These are phyloP conservation scores for Cryptoblepharus egeriae DNA, from an alignment of 2,797 vertebrate species.

Conservation along the genomic window DNA sequence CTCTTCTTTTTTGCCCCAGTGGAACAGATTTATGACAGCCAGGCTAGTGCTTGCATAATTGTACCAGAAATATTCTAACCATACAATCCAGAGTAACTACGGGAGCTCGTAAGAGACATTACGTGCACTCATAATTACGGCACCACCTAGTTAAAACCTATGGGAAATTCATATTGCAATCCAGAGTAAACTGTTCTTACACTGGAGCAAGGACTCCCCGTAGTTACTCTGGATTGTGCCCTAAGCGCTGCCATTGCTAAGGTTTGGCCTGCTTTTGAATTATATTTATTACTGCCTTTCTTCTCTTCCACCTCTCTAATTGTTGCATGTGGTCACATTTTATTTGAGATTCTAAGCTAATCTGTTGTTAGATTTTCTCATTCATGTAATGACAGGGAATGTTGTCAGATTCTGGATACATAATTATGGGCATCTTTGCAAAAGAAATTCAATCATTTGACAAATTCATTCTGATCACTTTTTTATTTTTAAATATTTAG, in stretches of 20 bases:
- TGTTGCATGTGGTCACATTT: conserved; percentile 1
- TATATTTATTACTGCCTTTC: background rate
- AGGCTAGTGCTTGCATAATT: conserved; percentile 41
- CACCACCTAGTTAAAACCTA: too few species aligned
- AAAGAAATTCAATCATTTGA: too few species aligned
- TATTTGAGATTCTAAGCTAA: conserved; percentile 11
- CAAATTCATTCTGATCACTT: background rate
- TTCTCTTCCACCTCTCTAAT: conserved; percentile 23
- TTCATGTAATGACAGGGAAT: background rate
- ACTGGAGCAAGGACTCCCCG: too few species aligned
- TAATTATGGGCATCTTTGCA: background rate
- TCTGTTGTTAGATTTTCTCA: background rate
- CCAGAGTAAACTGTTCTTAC: too few species aligned
- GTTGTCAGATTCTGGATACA: background rate
- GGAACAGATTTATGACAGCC: conserved; percentile 28
- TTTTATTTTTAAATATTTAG: background rate
- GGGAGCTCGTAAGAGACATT: too few species aligned
- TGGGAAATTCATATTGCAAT: too few species aligned
- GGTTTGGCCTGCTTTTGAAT: conserved; percentile 19
- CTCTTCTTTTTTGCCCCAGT: conserved; percentile 26
- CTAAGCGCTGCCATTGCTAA: background rate
- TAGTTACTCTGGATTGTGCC: too few species aligned
- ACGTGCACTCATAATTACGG: too few species aligned
- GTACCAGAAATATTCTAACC: conserved; percentile 18
- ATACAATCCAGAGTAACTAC: too few species aligned